Evolutionary conservation across 2,113 vertebrate genomes (phyloP), one percentile per base, ranked within the genome.

Genomic region (Noturus placidus): DNA sequence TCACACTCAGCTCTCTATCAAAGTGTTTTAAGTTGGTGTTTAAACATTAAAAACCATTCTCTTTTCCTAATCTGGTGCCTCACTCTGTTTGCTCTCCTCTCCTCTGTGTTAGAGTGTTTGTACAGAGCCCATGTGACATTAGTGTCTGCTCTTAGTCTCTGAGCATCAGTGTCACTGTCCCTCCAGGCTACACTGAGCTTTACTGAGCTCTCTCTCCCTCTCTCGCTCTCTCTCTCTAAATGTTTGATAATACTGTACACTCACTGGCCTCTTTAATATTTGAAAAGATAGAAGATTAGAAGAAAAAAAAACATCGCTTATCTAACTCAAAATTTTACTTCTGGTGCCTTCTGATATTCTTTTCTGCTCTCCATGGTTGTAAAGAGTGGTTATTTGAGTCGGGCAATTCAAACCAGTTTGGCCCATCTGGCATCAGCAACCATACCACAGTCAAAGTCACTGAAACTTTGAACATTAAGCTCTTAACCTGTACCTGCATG

Each of bases 161-260:
- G 87, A 38, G 83, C 89, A 85, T 87, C 83, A 88, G 87, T 92
- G 85, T 89, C 85, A 69, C 57, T 76, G 86, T 89, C 46, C 20
- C 33, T 59, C 54, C 72, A 72, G 33, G 76, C 65, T 74, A 46
- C 25, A 42, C 65, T 85, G 65, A 80, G 83, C 79, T 65, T 82
- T 65, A 82, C 77, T 78, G 54, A n/a, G 35, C n/a, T 6, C 35
- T 2, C 74, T 22, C 74, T 14, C 42, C 15, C 74, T 6, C 42
- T 14, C 3, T 27, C 38, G 6, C 38, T 27, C 74, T 6, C 5
- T 22, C 35, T 4, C 70, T 11, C 74, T 1, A 5, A 4, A 57
- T 19, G 17, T 57, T 57, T 57, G 3, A 57, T 22, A 22, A 59
- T 59, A 59, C 20, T 59, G 54, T 17, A 17, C 15, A 17, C 54